Evolutionary conservation across 2,113 vertebrate genomes (phyloP), one percentile per base, ranked within the genome.

Genomic region (Xenus cinereus): DNA sequence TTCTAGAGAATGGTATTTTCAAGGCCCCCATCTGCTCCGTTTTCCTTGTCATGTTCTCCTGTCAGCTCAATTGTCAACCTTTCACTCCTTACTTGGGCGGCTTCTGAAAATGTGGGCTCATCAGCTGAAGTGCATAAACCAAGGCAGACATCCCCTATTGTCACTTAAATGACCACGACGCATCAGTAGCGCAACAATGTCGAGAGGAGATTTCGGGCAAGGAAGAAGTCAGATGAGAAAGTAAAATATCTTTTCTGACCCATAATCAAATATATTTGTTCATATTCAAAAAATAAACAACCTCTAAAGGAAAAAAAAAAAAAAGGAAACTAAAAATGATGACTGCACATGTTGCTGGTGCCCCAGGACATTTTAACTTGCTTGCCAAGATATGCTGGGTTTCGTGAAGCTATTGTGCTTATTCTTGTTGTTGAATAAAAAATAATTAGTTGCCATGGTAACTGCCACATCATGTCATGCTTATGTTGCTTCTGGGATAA

Each of bases 401-500:
- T 95, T 95, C 74, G 54, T 81, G 93, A 57, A 95, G 93, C 94
- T 95, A 96, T 95, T 96, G 94, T 95, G 90, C 81, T 96, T 95
- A 93, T 92, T 92, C 90, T 92, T 94, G 90, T 95, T 95, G 94
- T 96, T 95, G 96, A 96, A 97, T 93, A 95, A 95, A 96, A 97
- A 96, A 96, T 95, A 97, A 96, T 97, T 95, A 90, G 95, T 97
- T 96, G 79, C 86, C 74, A 92, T 96, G 86, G 96, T 26, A 95
- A 97, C 96, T 94, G 85, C 90, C 94, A 97, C 86, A 92, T 96
- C 91, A 87, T 94, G 94, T 92, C 94, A 93, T 62, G 92, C 74
- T 92, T 95, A 92, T 96, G 92, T 76, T 97, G 83, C 93, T 95
- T 97, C 77, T 92, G 74, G 96, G 88, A 94, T 95, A 95, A 97